Base-by-base conservation (phyloP, 2,888 invertebrate species). In the Herminia tarsipennalis region DNA sequence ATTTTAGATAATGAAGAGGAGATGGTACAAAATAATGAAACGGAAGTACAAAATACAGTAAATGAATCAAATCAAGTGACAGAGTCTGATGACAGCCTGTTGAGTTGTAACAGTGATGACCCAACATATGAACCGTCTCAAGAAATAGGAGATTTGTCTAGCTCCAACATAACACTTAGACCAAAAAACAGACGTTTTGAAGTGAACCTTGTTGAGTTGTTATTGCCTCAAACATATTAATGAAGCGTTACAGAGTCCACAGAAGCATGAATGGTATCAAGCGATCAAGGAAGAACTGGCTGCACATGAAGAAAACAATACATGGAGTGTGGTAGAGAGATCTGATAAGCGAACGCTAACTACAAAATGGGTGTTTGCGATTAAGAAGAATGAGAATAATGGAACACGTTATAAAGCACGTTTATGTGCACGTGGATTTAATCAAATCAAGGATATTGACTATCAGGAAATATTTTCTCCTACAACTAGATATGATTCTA, bases 271-370 rank as follows among this genome's bases (percentile, higher is more conserved):
- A 27, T 52, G 49, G 51, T 8, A 3, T 1, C 8, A 51, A 34
- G 50, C 57, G 14, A 27, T 54, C 2, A 5, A 10, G 6, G 46
- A 54, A 29, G 58, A 54, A 22, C 16, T 52, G 5, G 1, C 13
- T 6, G 32, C 58, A 33, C 53, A 43, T 33, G 6, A 48, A 35
- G 27, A 40, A n/a, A 52, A 55, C 29, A 21, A 55, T 5, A 59
- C 55, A 5, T 54, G 54, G 54, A 44, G 12, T 6, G 10, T 28
- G 2, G 24, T 35, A 12, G 22, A 51, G 3, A 17, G 28, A 18
- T 16, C 24, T 3, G 34, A 34, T 5, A 21, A 51, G 24, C 18
- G 10, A 40, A 18, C 43, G 1, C 3, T 56, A 6, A 16, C 39
- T 20, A 13, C 38, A 5, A 56, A 49, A 30, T 51, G 54, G 51